These are phyloP conservation scores for Crotalus adamanteus DNA, from an alignment of 2,797 vertebrate genomes.

Conservation along the genomic window DNA sequence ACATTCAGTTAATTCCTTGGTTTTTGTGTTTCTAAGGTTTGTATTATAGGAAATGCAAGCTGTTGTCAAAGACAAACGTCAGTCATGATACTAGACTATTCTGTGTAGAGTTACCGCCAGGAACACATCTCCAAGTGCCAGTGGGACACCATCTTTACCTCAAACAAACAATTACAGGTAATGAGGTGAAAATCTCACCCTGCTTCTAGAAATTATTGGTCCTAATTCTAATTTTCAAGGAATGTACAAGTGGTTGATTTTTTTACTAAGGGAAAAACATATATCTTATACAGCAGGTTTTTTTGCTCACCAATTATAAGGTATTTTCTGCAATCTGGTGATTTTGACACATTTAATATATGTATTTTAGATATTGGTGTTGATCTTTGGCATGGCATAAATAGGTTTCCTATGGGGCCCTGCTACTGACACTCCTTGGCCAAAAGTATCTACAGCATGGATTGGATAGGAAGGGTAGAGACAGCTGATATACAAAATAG, in stretches of 20 bases:
- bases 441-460: not conserved
- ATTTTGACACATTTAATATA: not conserved
- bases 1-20: not conserved
- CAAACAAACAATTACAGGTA: conserved; percentile 84
- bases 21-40: conserved; percentile 69
- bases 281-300: not conserved
- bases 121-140: conserved; percentile 80
- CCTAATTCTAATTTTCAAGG: not conserved
- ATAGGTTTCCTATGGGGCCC: not conserved
- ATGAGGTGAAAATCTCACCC: conserved; percentile 9
- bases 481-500: not conserved
- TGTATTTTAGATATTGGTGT: not conserved
- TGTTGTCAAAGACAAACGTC: conserved; percentile 84
- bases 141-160: conserved; percentile 91
- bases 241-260: not conserved
- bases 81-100: conserved; percentile 86
- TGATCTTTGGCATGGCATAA: not conserved
- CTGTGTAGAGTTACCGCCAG: conserved; percentile 77
- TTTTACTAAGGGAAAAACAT: not conserved
- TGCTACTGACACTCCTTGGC: not conserved
- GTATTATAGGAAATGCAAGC: conserved; percentile 83
- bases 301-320: not conserved
- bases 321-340: not conserved
- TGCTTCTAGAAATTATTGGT: not conserved
- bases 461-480: not conserved